phyloP scores from a whole-genome alignment of 2,113 vertebrate species.

The Tringa solitaria region DNA sequence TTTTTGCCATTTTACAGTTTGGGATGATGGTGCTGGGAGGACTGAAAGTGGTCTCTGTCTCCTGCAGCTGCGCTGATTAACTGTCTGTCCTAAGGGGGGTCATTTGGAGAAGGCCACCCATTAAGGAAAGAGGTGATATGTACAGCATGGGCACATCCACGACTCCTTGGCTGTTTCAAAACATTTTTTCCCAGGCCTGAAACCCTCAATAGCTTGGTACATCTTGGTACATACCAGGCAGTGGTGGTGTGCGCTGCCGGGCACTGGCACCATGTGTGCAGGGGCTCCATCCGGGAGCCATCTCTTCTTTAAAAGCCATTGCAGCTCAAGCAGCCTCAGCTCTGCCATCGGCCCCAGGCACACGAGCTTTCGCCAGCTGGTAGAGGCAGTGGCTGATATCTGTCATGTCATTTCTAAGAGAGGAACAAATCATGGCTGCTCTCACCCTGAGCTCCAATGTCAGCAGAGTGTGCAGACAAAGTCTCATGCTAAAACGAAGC shows the following conservation, averaged over 20 bases:
- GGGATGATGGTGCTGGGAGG: rapidly evolving
- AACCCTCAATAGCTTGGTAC: not conserved
- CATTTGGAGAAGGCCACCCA: not conserved
- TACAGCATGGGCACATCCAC: not conserved
- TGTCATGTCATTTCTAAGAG: not conserved
- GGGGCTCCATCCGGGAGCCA: not conserved
- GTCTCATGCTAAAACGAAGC: not conserved
- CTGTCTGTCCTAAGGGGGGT: not conserved
- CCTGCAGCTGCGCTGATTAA: not conserved
- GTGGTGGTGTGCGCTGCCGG: rapidly evolving
- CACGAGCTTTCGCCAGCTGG: not conserved
- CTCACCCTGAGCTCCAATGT: not conserved
- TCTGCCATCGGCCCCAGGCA: not conserved
- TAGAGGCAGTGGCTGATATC: not conserved
- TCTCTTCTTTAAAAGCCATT: not conserved
- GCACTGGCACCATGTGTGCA: not conserved
- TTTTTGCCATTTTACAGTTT: not conserved
- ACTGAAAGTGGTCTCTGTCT: not conserved
- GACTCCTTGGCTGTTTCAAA: not conserved
- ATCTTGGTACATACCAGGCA: not conserved
- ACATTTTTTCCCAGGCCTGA: not conserved
- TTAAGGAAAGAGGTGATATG: not conserved
- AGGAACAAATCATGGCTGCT: not conserved
- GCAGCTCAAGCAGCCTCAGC: not conserved
- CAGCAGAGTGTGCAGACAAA: not conserved